A percentile compares a stretch with the other conserved stretches of the same genome.
Conservation (phyloP, 2,113 vertebrate species). For the Morphnarchus princeps region DNA sequence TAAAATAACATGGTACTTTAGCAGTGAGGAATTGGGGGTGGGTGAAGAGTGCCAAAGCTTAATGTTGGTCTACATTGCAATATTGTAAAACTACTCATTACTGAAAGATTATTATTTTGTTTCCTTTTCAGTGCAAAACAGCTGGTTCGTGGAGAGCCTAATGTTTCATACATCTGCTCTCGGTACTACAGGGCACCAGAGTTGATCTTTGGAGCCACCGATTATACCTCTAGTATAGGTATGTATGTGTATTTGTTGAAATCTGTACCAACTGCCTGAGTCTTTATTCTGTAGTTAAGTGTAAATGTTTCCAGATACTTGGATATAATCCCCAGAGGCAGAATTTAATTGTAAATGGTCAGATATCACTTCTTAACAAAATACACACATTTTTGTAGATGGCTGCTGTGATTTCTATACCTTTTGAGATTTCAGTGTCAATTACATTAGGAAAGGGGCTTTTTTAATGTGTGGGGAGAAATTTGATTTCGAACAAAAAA, state of each 20-base stretch:
- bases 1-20: neutral
- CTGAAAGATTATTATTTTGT: neutral
- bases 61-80: neutral
- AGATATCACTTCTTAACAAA: neutral
- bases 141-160: slow-evolving; percentile 97
- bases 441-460: neutral
- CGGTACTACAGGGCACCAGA: slow-evolving; percentile 99
- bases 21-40: neutral
- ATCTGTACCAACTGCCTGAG: neutral
- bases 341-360: neutral
- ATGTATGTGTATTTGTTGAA: neutral
- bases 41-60: neutral
- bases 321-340: neutral
- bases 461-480: neutral
- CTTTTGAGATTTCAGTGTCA: neutral
- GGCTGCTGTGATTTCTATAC: neutral
- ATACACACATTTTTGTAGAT: neutral
- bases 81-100: neutral
- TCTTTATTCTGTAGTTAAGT: neutral
- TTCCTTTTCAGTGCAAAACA: slow-evolving; percentile 89
- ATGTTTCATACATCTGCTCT: slow-evolving; percentile 99
- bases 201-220: slow-evolving; percentile 99
- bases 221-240: slow-evolving; percentile 99
- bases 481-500: neutral
- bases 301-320: neutral